Percentiles rank a stretch among this genome's conserved stretches.
Conservation (phyloP, 2,797 vertebrate species). For the Sylvilagus floridanus region DNA sequence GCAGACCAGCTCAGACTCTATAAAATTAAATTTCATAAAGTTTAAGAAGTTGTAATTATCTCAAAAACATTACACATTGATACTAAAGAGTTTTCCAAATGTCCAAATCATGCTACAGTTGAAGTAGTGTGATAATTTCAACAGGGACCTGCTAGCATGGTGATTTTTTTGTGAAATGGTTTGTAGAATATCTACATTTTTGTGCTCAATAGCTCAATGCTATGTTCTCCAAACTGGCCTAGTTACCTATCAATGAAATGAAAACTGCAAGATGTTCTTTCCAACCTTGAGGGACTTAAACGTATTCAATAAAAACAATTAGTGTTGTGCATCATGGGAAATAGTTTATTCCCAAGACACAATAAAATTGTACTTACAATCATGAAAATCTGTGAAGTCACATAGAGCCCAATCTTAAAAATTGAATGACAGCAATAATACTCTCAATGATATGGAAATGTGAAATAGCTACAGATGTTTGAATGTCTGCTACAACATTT, state of each 20-base stretch:
- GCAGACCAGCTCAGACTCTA: not conserved
- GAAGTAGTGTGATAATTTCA: not conserved
- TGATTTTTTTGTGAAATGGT: not conserved
- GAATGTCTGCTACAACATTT: conserved; percentile 11
- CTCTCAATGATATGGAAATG: not conserved
- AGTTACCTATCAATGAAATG: not conserved
- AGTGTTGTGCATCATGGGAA: not conserved
- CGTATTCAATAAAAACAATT: conserved; percentile 51
- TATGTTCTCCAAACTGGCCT: not conserved
- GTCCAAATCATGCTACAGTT: not conserved
- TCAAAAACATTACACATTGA: not conserved
- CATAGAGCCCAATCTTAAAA: conserved; percentile 37
- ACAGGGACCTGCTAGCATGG: not conserved
- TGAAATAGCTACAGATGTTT: conserved; percentile 37
- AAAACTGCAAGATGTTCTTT: not conserved
- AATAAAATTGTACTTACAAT: conserved; percentile 39
- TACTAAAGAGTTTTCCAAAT: not conserved
- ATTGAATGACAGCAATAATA: not conserved
- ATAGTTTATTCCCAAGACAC: conserved; percentile 45
- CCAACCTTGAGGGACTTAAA: conserved; percentile 35
- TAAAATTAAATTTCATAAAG: conserved; percentile 35
- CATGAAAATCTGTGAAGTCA: conserved; percentile 28
- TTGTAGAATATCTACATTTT: not conserved
- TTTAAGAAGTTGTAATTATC: conserved; percentile 20
- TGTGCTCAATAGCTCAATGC: not conserved